Evolutionary conservation across 2,888 invertebrate genomes (phyloP).

Genomic region (Pyrgus malvae): DNA sequence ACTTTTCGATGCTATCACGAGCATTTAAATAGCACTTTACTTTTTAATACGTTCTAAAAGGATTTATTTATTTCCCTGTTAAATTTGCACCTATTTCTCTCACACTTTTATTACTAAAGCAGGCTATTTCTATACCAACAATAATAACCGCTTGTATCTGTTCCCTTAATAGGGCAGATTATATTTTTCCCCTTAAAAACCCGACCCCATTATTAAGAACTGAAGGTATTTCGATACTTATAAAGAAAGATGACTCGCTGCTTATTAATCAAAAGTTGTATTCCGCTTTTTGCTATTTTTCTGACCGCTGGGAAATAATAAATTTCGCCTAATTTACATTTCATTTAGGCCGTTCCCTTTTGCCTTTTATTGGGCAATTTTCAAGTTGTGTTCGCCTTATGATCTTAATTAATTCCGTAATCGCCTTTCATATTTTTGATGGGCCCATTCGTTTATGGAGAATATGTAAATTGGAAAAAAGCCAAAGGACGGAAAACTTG

Average conservation of each 20-base stretch:
- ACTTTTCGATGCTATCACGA: too few species aligned
- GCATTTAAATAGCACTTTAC: too few species aligned
- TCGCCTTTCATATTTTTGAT: conserved; percentile 26
- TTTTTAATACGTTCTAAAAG: too few species aligned
- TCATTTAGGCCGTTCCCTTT: conserved; percentile 62
- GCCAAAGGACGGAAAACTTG: not conserved
- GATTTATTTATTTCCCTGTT: too few species aligned
- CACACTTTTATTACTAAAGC: not conserved
- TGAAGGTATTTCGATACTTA: conserved; percentile 34
- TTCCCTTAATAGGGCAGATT: not conserved
- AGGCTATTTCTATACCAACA: not conserved
- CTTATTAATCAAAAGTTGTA: conserved; percentile 68
- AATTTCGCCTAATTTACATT: conserved; percentile 75
- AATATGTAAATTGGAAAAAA: conserved; percentile 20
- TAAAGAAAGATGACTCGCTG: conserved; percentile 18
- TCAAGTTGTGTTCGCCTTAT: conserved; percentile 39
- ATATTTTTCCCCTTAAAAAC: not conserved
- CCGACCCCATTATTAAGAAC: conserved; percentile 32
- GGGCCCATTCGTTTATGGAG: conserved; percentile 11
- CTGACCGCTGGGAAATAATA: conserved; percentile 70
- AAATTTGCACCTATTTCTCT: not conserved
- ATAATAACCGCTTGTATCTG: not conserved
- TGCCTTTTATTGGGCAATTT: conserved; percentile 50
- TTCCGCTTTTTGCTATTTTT: conserved; percentile 49
- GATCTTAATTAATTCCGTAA: conserved; percentile 40